Conservation (phyloP, 1,140 invertebrate species). For the Monomorium pharaonis region DNA sequence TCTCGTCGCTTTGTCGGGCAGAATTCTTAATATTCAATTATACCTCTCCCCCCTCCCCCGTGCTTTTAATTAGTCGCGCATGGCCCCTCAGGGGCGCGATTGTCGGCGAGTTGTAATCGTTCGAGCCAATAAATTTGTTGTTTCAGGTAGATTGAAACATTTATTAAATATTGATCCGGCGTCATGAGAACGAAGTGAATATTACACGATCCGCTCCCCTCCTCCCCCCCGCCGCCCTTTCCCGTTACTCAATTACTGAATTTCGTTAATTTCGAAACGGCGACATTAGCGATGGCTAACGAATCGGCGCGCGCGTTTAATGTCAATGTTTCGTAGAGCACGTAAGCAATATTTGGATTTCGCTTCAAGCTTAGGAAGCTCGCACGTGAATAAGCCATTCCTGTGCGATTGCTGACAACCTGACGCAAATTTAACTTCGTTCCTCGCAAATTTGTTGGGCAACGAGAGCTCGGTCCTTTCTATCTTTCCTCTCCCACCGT, state of each 20-base stretch:
- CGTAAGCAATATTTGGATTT: constrained; percentile 18
- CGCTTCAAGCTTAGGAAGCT: background rate
- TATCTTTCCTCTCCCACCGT: background rate
- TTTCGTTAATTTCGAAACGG: constrained; percentile 41
- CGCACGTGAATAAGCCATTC: background rate
- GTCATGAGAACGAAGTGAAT: constrained; percentile 35
- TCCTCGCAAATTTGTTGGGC: background rate
- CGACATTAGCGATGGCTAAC: background rate
- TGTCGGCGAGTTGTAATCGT: constrained; percentile 31
- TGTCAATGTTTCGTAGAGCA: constrained; percentile 4
- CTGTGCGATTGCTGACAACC: background rate
- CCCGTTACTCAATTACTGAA: constrained; percentile 37
- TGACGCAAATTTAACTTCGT: constrained; percentile 9
- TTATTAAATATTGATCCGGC: constrained; percentile 60
- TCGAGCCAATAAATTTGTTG: constrained; percentile 58
- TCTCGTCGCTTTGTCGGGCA: constrained; percentile 69
- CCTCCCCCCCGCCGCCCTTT: background rate
- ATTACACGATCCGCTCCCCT: constrained; percentile 42
- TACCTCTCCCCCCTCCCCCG: too few relatives aligned
- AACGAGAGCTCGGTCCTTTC: background rate
- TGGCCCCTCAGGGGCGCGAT: constrained; percentile 11
- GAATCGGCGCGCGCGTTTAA: constrained; percentile 11
- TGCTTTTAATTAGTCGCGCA: constrained; percentile 80
- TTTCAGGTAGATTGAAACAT: constrained; percentile 57
- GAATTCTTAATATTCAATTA: constrained; percentile 84